A percentile compares a stretch with the other conserved stretches of the same genome.
Conservation (phyloP, 1,140 invertebrate species). For the Zaprionus taronus region DNA sequence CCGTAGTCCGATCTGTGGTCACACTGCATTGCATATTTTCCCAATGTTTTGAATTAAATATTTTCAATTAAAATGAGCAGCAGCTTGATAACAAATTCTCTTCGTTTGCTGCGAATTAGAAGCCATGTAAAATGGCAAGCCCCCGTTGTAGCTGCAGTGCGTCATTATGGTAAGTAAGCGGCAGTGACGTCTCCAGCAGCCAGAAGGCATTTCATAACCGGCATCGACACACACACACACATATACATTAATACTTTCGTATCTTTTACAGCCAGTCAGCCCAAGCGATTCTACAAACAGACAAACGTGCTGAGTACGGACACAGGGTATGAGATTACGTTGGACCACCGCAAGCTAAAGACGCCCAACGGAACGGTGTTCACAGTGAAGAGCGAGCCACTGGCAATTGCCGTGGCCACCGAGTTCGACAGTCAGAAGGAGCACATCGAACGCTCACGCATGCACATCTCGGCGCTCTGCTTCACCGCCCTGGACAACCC, state of each 20-base stretch:
- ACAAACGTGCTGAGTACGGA: constrained; percentile 88
- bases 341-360: constrained; percentile 94
- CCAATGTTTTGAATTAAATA: neutral
- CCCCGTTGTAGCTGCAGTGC: constrained; percentile 14
- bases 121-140: constrained; percentile 21
- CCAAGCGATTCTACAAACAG: constrained; percentile 90
- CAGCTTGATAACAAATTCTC: constrained; percentile 29
- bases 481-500: constrained; percentile 97
- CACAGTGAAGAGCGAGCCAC: constrained; percentile 91
- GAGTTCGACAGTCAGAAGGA: constrained; percentile 96
- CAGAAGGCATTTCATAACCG: constrained; percentile 66
- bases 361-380: constrained; percentile 93
- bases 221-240: neutral
- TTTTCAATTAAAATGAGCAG: constrained; percentile 41
- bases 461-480: constrained; percentile 96
- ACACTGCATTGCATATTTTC: neutral
- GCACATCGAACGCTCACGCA: constrained; percentile 90
- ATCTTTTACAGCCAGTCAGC: constrained; percentile 78
- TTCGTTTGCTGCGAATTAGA: constrained; percentile 38
- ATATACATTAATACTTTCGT: neutral
- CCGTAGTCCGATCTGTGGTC: neutral
- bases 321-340: constrained; percentile 89
- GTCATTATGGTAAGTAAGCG: constrained; percentile 55
- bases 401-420: constrained; percentile 94
- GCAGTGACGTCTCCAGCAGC: neutral